Evolutionary conservation across 64 coral and sea anemone species (phyloP).

Genomic region (Montipora foliosa): DNA sequence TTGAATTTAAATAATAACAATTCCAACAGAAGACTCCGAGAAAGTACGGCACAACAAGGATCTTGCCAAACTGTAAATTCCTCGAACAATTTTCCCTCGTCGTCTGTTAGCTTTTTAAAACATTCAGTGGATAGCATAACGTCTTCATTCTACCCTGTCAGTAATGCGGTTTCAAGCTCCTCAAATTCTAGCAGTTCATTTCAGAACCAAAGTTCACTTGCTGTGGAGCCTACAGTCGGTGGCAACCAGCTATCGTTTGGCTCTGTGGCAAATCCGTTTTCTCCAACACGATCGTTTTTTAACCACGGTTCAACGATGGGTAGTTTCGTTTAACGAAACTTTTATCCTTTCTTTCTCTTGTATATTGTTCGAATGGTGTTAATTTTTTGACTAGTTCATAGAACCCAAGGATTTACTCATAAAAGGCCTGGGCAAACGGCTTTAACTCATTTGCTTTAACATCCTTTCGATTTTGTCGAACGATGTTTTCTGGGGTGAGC

Average conservation of each 20-base stretch:
- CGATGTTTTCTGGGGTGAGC: no score
- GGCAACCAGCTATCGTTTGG: slow-evolving; percentile 31
- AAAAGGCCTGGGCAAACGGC: no score
- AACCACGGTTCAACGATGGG: slow-evolving; percentile 70
- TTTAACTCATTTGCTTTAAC: no score
- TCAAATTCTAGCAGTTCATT: not conserved
- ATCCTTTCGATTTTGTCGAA: no score
- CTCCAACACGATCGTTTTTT: slow-evolving; percentile 37
- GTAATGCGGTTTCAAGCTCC: not conserved
- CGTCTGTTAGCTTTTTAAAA: slow-evolving; percentile 66
- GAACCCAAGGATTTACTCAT: no score
- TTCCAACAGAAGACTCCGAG: not conserved
- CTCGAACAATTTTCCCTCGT: slow-evolving; percentile 32
- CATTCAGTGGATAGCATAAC: slow-evolving; percentile 78
- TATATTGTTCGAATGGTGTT: not conserved
- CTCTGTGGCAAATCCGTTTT: slow-evolving; percentile 38
- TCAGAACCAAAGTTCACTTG: not conserved
- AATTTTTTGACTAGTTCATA: not conserved
- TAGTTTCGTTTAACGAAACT: slow-evolving; percentile 37
- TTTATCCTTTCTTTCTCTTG: not conserved
- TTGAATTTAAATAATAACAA: not conserved
- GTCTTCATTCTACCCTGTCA: slow-evolving; percentile 38
- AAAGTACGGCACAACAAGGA: slow-evolving; percentile 1
- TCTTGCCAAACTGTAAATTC: not conserved
- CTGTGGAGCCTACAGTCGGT: not conserved